A percentile compares a stretch with the other conserved stretches of the same genome.
Evolutionary conservation across 2,888 invertebrate species (phyloP).

Genomic region (Sclerodermus sp.): DNA sequence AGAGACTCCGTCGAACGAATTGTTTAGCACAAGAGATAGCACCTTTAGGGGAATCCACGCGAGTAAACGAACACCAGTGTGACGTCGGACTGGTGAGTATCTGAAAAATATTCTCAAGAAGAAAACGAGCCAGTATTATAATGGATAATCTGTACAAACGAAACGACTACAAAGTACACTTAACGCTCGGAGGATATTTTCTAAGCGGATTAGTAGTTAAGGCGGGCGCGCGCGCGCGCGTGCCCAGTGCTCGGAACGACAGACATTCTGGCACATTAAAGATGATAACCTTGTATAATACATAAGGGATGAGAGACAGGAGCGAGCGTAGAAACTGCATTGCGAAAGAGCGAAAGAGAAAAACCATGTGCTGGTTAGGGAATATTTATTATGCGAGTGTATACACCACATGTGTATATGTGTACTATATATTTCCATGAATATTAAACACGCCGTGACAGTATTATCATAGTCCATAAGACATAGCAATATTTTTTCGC

Average conservation of each 20-base stretch:
- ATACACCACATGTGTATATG: too few relatives aligned
- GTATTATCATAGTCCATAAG: constrained; percentile 48
- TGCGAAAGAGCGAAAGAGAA: not conserved
- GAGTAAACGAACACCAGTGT: too few relatives aligned
- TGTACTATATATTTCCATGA: constrained; percentile 22
- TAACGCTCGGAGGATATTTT: not conserved
- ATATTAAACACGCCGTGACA: constrained; percentile 42
- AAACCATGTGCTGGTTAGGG: constrained; percentile 19
- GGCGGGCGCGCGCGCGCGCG: not conserved
- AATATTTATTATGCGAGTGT: constrained; percentile 20
- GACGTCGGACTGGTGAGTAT: too few relatives aligned
- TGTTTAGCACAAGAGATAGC: too few relatives aligned
- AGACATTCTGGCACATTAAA: too few relatives aligned
- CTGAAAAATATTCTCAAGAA: too few relatives aligned
- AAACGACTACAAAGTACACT: not conserved
- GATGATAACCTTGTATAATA: too few relatives aligned
- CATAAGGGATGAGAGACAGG: too few relatives aligned
- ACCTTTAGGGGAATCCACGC: too few relatives aligned
- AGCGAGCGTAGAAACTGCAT: too few relatives aligned
- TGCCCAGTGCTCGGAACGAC: too few relatives aligned
- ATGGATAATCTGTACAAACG: constrained; percentile 5
- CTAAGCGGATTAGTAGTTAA: constrained; percentile 5
- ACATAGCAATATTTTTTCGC: constrained; percentile 49
- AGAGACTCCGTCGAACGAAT: too few relatives aligned
- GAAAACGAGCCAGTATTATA: not conserved